A percentile compares a stretch with the other conserved stretches of the same genome.
Evolutionary conservation across 2,888 invertebrate genomes (phyloP).

Genomic region (Harpalus rufipes): DNA sequence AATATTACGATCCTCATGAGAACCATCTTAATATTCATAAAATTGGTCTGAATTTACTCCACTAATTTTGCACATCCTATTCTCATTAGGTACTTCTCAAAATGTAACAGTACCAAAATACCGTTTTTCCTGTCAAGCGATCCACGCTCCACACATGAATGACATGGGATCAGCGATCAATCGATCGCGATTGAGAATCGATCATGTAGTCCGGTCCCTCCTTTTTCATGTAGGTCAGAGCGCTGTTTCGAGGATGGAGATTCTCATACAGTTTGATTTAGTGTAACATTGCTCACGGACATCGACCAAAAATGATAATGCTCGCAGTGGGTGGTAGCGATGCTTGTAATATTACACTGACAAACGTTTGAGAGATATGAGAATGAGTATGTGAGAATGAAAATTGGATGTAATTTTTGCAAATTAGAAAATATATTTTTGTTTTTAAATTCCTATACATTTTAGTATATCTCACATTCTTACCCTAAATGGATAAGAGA

Average conservation of each 20-base stretch:
- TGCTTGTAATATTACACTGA: conserved; percentile 18
- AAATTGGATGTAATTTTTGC: neutral
- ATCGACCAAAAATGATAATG: conserved; percentile 48
- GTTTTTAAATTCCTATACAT: too few relatives aligned
- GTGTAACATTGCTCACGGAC: conserved; percentile 58
- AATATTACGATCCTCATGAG: neutral
- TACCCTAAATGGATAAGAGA: too few relatives aligned
- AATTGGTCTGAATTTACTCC: neutral
- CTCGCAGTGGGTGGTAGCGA: conserved; percentile 55
- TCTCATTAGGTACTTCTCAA: neutral
- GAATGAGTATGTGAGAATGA: neutral
- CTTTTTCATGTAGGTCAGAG: conserved; percentile 57
- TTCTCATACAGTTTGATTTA: conserved; percentile 57
- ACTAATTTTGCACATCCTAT: neutral
- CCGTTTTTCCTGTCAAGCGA: conserved; percentile 12
- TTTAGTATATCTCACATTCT: too few relatives aligned
- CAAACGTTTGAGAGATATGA: conserved; percentile 15
- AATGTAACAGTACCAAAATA: conserved; percentile 31
- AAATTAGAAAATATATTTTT: too few relatives aligned
- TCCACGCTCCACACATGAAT: conserved; percentile 12
- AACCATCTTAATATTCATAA: neutral
- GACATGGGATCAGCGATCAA: conserved; percentile 24
- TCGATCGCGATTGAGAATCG: conserved; percentile 34
- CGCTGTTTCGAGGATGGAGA: conserved; percentile 28
- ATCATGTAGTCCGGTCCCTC: conserved; percentile 42